Evolutionary conservation across 2,113 vertebrate genomes (phyloP), one percentile per base, ranked within the genome.

Genomic region (Nannobrachium achirus): DNA sequence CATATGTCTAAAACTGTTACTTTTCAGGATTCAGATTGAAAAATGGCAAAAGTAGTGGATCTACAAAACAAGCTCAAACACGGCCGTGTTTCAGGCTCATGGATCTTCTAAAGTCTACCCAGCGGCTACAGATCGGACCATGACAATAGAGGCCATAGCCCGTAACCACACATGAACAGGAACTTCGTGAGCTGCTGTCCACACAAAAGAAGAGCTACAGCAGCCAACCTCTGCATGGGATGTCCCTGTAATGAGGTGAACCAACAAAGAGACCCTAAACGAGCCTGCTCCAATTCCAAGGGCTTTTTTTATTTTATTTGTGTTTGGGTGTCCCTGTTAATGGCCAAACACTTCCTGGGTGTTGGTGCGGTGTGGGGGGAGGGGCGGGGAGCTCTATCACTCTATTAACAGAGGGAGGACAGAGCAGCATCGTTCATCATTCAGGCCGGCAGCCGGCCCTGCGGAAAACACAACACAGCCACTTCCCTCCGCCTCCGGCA

Each of bases 371-470:
- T 56, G 25, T 63, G 66, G 75, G 63, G 41, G 74, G 67, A 1
- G 10, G 69, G 69, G 8, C 14, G 10, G 72, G 61, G 76, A 84
- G 71, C 53, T 84, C 82, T 78, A 78, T 87, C 89, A 85, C 80
- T 84, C 82, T 84, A 86, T 89, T 87, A 91, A 82, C 83, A 86
- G 89, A 79, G 78, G 72, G 73, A 88, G 77, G 85, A 87, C 85
- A 14, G 69, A 80, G 81, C 73, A 56, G 77, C 75, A 49, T 60
- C 89, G 86, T 90, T 87, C 81, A 90, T 91, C 88, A 90, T 84
- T 76, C 4, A 6, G 18, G 9, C 14, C 81, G 10, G 39, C 40
- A 74, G 77, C 81, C 70, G 39, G 81, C 73, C 76, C 75, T 42
- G 70, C 57, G 69, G 78, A 82, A 66, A 70, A 80, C 74, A 85